phyloP scores from a whole-genome alignment of 2,113 vertebrate genomes.

The Ginglymostoma cirratum region DNA sequence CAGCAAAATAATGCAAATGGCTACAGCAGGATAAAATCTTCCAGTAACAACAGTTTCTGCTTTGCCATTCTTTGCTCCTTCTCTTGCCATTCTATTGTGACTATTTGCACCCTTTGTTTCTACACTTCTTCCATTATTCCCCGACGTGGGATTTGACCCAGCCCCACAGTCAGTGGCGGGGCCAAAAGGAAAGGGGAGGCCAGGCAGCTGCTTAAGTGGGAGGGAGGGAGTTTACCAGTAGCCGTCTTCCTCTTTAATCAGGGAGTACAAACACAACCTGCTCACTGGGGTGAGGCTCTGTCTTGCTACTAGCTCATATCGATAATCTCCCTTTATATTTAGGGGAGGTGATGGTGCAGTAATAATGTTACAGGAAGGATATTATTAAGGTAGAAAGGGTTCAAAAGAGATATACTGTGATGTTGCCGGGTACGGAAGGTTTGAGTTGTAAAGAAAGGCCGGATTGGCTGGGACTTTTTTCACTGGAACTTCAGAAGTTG shows the following conservation, averaged over 20 bases:
- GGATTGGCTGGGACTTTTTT: no score
- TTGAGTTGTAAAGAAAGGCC: no score
- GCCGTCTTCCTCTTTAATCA: not conserved
- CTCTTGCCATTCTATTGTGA: not conserved
- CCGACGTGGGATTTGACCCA: not conserved
- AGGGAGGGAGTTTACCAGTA: slow-evolving; percentile 41
- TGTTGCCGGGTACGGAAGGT: no score
- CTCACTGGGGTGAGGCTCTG: not conserved
- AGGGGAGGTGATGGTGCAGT: no score
- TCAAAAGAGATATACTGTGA: no score
- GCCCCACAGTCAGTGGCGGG: not conserved
- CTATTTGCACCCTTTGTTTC: not conserved
- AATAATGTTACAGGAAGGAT: no score
- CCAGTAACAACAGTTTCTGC: not conserved
- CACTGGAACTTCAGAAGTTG: no score
- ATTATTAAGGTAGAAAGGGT: no score
- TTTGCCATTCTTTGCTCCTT: not conserved
- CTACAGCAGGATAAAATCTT: not conserved
- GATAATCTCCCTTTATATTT: not conserved
- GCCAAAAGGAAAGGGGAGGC: not conserved
- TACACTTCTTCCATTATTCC: not conserved
- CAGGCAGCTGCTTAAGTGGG: not conserved
- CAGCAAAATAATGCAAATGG: not conserved
- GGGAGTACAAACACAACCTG: not conserved
- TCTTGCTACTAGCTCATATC: not conserved